Evolutionary conservation across 2,797 vertebrate genomes (phyloP).

Genomic region (Sciurus carolinensis): DNA sequence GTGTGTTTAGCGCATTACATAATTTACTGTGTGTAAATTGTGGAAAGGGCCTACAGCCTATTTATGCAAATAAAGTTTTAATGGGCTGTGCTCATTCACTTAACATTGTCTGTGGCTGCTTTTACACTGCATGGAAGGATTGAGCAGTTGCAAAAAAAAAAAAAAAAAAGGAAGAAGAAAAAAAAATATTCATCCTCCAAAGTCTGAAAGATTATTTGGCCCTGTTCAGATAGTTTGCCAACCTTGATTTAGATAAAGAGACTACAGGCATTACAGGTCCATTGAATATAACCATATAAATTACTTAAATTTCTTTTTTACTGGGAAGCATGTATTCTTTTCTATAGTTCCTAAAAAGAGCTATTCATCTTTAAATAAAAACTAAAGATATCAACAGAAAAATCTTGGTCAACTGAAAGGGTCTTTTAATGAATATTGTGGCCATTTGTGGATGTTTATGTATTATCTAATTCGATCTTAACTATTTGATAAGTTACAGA

Average conservation of each 20-base stretch:
- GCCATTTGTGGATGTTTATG: neutral
- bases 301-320: slow-evolving; percentile 13
- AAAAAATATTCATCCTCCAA: neutral
- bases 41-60: neutral
- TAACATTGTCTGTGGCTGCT: neutral
- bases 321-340: slow-evolving; percentile 15
- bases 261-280: neutral
- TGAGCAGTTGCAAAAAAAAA: neutral
- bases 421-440: neutral
- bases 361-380: slow-evolving; percentile 24
- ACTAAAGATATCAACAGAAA: neutral
- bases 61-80: slow-evolving; percentile 27
- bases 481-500: slow-evolving; percentile 1
- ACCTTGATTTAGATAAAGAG: neutral
- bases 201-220: neutral
- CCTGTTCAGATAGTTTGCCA: neutral
- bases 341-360: neutral
- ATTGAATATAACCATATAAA: neutral
- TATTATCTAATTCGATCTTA: neutral
- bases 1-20: neutral
- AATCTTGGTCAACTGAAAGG: neutral
- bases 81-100: neutral
- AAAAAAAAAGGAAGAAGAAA: neutral
- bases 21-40: neutral
- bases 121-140: neutral